Conservation (phyloP, 2,797 vertebrate species). For the Lacerta agilis region DNA sequence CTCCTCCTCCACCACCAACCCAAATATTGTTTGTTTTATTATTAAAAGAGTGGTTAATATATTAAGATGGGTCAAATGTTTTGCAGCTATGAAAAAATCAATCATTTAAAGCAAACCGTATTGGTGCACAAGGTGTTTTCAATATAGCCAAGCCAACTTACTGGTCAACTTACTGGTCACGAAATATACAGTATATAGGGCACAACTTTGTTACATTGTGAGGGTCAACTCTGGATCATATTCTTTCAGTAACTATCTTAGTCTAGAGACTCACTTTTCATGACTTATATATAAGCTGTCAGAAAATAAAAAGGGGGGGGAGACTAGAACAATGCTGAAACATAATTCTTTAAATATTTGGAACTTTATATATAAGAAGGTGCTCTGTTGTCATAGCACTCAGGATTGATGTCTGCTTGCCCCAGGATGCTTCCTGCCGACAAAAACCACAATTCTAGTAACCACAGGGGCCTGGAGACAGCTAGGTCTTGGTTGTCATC, state of each 20-base stretch:
- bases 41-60: not conserved
- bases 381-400: not conserved
- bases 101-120: not conserved
- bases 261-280: conserved; percentile 8
- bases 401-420: not conserved
- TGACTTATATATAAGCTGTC: conserved; percentile 8
- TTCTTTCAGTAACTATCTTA: conserved; percentile 18
- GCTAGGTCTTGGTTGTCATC: not conserved
- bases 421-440: not conserved
- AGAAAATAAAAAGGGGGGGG: not conserved
- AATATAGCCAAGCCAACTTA: conserved; percentile 1
- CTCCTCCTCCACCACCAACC: not conserved
- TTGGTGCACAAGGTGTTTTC: not conserved
- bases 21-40: too few species aligned
- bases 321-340: not conserved
- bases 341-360: not conserved
- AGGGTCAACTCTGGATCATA: not conserved
- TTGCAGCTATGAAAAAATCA: fast-evolving
- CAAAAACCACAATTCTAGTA: not conserved
- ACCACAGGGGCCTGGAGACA: not conserved
- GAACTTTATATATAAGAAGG: not conserved
- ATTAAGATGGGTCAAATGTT: conserved; percentile 4
- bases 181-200: conserved; percentile 5
- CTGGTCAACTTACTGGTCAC: not conserved
- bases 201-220: not conserved